These are phyloP conservation scores for Corythucha ciliata DNA, from an alignment of 2,888 invertebrate species.

Conservation along the genomic window DNA sequence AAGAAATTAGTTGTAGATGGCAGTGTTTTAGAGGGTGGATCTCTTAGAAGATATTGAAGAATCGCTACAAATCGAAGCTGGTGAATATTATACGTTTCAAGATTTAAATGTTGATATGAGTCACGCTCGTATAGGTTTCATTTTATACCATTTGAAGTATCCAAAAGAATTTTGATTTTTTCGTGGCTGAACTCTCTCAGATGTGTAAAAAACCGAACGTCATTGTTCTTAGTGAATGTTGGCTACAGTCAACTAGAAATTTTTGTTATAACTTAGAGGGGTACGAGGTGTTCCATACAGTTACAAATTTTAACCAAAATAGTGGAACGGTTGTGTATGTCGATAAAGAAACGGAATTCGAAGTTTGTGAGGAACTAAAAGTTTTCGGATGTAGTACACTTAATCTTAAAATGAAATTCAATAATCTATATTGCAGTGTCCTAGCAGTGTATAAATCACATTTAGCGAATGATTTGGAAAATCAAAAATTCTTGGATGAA, in stretches of 20 bases:
- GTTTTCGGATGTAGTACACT: constrained; percentile 4
- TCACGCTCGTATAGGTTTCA: too few species aligned
- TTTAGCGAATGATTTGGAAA: background rate
- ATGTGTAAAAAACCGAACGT: background rate
- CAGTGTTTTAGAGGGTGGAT: too few species aligned
- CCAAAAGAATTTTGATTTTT: background rate
- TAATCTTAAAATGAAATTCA: background rate
- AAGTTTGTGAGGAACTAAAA: background rate
- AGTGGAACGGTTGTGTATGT: constrained; percentile 1
- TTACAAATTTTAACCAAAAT: background rate
- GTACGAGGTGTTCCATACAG: background rate
- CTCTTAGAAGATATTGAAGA: too few species aligned
- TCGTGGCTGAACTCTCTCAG: background rate
- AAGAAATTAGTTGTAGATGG: too few species aligned
- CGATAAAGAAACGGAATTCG: background rate
- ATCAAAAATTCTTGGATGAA: background rate
- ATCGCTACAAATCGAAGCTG: too few species aligned
- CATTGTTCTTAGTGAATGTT: background rate
- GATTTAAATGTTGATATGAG: too few species aligned
- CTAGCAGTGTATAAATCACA: background rate
- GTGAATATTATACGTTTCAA: too few species aligned
- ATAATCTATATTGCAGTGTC: background rate
- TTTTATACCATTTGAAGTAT: constrained; percentile 4
- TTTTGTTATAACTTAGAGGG: background rate
- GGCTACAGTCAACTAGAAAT: background rate